Evolutionary conservation across 2,888 invertebrate species (phyloP).

Genomic region (Agrotis clavis): DNA sequence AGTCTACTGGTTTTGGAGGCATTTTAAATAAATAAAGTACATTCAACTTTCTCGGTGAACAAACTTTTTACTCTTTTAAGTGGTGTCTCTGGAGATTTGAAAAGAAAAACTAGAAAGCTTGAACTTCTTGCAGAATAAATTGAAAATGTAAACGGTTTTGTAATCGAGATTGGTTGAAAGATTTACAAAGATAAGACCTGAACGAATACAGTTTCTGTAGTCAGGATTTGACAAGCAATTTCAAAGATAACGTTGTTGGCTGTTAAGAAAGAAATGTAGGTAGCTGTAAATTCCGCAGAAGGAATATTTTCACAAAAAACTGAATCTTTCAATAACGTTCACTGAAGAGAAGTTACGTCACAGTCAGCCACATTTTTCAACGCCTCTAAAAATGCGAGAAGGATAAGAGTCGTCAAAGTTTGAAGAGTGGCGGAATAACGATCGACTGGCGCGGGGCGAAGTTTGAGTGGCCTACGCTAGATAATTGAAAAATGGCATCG

Average conservation of each 20-base stretch:
- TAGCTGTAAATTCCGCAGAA: background rate
- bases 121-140: slow-evolving; percentile 33
- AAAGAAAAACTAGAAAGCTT: slow-evolving; percentile 20
- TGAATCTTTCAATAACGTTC: background rate
- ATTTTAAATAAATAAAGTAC: slow-evolving; percentile 46
- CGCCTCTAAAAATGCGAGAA: slow-evolving; percentile 46
- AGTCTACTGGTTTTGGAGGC: slow-evolving; percentile 28
- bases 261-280: background rate
- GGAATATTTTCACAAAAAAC: background rate
- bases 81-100: slow-evolving; percentile 17
- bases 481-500: slow-evolving; percentile 59
- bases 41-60: slow-evolving; percentile 52
- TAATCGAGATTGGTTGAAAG: slow-evolving; percentile 24
- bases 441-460: slow-evolving; percentile 49
- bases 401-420: slow-evolving; percentile 54
- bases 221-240: background rate
- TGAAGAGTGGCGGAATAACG: slow-evolving; percentile 53
- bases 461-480: slow-evolving; percentile 34
- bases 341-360: slow-evolving; percentile 29
- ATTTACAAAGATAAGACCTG: background rate
- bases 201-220: background rate
- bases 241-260: background rate
- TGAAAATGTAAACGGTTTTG: slow-evolving; percentile 16
- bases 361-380: slow-evolving; percentile 27
- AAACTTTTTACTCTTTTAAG: slow-evolving; percentile 22